phyloP scores from a whole-genome alignment of 2,113 vertebrate species.

The Cairina moschata region DNA sequence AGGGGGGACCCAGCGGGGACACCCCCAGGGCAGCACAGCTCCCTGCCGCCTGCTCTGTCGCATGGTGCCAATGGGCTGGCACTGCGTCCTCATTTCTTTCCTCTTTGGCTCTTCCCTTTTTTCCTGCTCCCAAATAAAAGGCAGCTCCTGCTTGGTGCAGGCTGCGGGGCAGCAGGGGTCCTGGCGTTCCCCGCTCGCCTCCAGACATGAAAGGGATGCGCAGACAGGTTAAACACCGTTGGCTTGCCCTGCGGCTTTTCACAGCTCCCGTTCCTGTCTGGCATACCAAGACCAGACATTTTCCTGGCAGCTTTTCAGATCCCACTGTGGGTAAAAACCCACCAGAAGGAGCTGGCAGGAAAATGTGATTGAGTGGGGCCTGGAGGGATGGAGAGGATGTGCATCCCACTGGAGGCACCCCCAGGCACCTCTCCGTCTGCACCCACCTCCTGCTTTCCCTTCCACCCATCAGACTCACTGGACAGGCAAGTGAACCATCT shows the following conservation, averaged over 20 bases:
- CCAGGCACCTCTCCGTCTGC: background rate
- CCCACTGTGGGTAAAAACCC: background rate
- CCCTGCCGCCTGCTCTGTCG: background rate
- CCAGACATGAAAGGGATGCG: background rate
- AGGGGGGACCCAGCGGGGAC: fast-evolving
- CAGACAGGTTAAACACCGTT: background rate
- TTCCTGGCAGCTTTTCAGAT: background rate
- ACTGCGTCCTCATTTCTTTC: background rate
- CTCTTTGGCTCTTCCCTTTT: background rate
- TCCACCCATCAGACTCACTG: background rate
- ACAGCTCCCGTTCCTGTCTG: background rate
- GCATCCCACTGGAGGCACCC: background rate
- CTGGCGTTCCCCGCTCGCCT: background rate
- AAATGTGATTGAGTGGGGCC: background rate
- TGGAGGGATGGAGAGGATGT: background rate
- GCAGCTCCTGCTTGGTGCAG: background rate
- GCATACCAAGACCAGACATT: background rate
- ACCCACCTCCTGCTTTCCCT: background rate
- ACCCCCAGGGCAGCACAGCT: background rate
- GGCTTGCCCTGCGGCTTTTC: background rate
- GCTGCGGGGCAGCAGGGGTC: background rate
- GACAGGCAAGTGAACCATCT: background rate
- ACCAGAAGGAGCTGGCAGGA: background rate
- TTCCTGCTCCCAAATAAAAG: background rate
- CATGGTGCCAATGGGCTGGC: too few species aligned